Evolutionary conservation across 1,140 invertebrate genomes (phyloP).

Genomic region (Ips nitidus): DNA sequence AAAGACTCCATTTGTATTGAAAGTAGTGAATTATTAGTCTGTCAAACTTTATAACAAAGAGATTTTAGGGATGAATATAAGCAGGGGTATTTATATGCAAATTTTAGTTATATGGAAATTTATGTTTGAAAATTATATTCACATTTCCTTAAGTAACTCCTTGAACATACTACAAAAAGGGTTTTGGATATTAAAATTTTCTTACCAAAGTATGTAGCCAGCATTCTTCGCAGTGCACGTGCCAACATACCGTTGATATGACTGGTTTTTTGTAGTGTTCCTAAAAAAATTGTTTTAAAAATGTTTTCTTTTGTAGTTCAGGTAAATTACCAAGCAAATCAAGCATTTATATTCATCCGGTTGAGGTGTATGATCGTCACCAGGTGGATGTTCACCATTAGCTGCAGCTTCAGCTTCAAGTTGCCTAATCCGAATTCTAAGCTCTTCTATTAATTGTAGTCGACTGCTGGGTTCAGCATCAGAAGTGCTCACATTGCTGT

Average conservation of each 20-base stretch:
- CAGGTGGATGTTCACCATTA: slow-evolving; percentile 46
- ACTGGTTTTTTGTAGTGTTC: slow-evolving; percentile 70
- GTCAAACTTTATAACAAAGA: too few species aligned
- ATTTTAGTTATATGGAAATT: background rate
- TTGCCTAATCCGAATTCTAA: slow-evolving; percentile 66
- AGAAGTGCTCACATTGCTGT: slow-evolving; percentile 55
- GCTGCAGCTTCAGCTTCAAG: slow-evolving; percentile 57
- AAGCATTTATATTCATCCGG: slow-evolving; percentile 65
- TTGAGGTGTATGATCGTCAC: slow-evolving; percentile 40
- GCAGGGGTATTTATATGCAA: background rate
- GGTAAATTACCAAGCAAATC: slow-evolving; percentile 68
- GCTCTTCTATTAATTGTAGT: slow-evolving; percentile 64
- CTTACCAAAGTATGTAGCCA: slow-evolving; percentile 72
- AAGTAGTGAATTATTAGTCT: too few species aligned
- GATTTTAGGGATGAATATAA: too few species aligned
- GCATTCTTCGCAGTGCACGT: slow-evolving; percentile 81
- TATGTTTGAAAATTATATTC: too few species aligned
- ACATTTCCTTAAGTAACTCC: too few species aligned
- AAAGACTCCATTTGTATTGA: too few species aligned
- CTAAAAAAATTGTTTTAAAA: slow-evolving; percentile 40
- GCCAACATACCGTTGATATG: slow-evolving; percentile 80
- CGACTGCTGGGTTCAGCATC: slow-evolving; percentile 56
- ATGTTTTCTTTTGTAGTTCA: background rate
- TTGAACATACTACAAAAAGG: background rate
- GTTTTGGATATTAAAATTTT: slow-evolving; percentile 12